phyloP scores from a whole-genome alignment of 1,140 invertebrate genomes.

The Littorina saxatilis region DNA sequence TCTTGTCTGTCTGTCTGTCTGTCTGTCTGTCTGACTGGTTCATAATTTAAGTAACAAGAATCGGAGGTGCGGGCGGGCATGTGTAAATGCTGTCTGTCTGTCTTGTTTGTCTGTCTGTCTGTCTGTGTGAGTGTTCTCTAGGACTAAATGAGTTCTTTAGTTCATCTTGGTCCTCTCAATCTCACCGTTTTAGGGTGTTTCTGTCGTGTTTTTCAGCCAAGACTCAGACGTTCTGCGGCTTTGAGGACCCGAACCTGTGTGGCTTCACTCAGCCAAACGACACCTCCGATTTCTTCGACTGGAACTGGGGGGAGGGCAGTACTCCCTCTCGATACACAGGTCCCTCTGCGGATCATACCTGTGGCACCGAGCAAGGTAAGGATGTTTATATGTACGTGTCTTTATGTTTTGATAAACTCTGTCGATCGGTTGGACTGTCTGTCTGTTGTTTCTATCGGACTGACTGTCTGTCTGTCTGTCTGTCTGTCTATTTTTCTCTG shows the following conservation, averaged over 20 bases:
- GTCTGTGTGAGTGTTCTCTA: too few relatives aligned
- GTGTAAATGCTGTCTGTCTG: too few relatives aligned
- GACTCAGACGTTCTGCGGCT: slow-evolving; percentile 68
- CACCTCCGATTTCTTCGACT: slow-evolving; percentile 66
- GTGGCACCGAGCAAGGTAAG: slow-evolving; percentile 42
- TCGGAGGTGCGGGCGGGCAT: too few relatives aligned
- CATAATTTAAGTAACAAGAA: too few relatives aligned
- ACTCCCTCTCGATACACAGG: slow-evolving; percentile 68
- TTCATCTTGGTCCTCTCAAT: neutral
- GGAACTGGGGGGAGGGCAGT: slow-evolving; percentile 56
- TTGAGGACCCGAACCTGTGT: slow-evolving; percentile 68
- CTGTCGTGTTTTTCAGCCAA: slow-evolving; percentile 60
- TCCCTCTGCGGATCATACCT: slow-evolving; percentile 69
- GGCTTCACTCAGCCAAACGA: slow-evolving; percentile 64
- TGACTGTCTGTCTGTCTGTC: neutral
- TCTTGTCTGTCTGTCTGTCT: too few relatives aligned
- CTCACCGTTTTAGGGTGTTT: neutral
- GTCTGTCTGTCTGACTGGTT: too few relatives aligned
- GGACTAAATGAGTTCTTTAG: too few relatives aligned
- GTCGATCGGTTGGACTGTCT: neutral
- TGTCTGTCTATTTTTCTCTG: neutral
- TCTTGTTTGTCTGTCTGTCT: too few relatives aligned
- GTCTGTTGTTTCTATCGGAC: neutral
- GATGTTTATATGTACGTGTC: neutral
- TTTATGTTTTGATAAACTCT: neutral